Evolutionary conservation across 2,113 vertebrate species (phyloP).

Genomic region (Lamprologus tigripictilis): DNA sequence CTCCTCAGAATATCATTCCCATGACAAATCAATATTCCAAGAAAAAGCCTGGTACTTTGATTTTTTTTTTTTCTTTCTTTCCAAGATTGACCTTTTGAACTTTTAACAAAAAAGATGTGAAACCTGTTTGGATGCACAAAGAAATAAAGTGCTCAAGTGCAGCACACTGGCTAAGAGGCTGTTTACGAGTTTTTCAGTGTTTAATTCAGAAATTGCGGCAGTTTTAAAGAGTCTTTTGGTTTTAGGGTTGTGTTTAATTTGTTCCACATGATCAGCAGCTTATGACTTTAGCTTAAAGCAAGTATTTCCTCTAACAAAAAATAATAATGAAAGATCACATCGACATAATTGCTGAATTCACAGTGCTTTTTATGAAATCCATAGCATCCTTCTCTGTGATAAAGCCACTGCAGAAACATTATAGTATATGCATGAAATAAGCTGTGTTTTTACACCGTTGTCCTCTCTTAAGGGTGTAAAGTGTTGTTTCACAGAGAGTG

Average conservation of each 20-base stretch:
- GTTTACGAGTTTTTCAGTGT: not conserved
- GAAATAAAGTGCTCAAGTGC: not conserved
- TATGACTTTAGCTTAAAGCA: not conserved
- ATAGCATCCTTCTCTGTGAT: not conserved
- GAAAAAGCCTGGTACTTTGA: constrained; percentile 4
- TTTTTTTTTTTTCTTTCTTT: not conserved
- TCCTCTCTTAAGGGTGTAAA: not conserved
- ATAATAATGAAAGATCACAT: not conserved
- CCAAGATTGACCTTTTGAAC: constrained; percentile 28
- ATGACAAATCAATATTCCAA: constrained; percentile 47
- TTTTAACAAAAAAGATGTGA: not conserved
- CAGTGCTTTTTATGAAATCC: not conserved
- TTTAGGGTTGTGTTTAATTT: not conserved
- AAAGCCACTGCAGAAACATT: not conserved
- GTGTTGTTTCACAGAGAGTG: not conserved
- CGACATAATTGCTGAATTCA: not conserved
- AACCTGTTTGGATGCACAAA: not conserved
- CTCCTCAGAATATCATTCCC: constrained; percentile 22
- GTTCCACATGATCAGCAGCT: not conserved
- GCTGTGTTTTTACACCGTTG: not conserved
- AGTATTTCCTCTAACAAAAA: not conserved
- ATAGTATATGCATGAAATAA: not conserved
- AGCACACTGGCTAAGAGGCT: not conserved
- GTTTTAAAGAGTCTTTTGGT: not conserved
- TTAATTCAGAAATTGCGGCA: not conserved